phyloP scores from a whole-genome alignment of 2,797 vertebrate species.

The Falco berigora region DNA sequence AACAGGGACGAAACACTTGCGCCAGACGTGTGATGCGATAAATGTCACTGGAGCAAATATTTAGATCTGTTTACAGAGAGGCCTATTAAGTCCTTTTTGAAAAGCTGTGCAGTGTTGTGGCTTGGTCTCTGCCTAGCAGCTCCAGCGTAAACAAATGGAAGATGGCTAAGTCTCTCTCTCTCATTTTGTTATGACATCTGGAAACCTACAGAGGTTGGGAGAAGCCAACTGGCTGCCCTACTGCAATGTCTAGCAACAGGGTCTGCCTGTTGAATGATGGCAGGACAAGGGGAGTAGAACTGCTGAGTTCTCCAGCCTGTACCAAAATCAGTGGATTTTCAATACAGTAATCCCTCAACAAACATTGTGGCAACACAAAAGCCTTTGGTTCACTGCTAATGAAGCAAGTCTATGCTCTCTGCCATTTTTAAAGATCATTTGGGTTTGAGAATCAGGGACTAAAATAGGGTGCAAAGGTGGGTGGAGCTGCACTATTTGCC shows the following conservation, averaged over 20 bases:
- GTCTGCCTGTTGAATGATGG: conserved; percentile 22
- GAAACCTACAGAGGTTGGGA: conserved; percentile 41
- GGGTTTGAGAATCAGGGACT: not conserved
- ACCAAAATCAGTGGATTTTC: conserved; percentile 28
- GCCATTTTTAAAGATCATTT: conserved; percentile 2
- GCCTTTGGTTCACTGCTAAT: not conserved
- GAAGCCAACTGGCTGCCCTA: conserved; percentile 52
- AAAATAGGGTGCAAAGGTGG: not conserved
- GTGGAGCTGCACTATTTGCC: not conserved
- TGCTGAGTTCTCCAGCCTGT: not conserved
- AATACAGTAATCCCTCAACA: conserved; percentile 11
- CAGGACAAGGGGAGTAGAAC: conserved; percentile 15
- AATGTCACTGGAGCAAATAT: conserved; percentile 55
- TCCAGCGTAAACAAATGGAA: conserved; percentile 42
- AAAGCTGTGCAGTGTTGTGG: conserved; percentile 32
- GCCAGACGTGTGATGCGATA: conserved; percentile 39
- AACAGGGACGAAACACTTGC: conserved; percentile 20
- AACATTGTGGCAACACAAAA: conserved; percentile 29
- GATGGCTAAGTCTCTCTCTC: conserved; percentile 49
- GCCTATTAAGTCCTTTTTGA: conserved; percentile 64
- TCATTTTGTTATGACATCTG: conserved; percentile 61
- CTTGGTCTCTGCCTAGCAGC: conserved; percentile 51
- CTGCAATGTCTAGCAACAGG: not conserved
- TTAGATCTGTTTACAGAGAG: conserved; percentile 64
- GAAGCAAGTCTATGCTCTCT: not conserved